Evolutionary conservation across 2,797 vertebrate genomes (phyloP), one percentile per base, ranked within the genome.

Genomic region (Myotis pilosus): DNA sequence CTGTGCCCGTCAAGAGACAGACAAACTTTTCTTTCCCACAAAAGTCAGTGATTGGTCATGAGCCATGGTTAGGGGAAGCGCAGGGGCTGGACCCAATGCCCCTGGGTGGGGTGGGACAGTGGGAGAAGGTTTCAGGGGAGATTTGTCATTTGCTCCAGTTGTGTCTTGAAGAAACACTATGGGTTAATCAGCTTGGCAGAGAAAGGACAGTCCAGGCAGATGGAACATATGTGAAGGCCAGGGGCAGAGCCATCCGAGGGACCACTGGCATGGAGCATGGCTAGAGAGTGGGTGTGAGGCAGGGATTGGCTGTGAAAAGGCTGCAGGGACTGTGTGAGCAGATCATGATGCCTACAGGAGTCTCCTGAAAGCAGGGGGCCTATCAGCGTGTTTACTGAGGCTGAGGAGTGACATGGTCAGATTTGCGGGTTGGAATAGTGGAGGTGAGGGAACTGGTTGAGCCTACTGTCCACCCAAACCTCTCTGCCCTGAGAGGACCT

Each of bases 201-300:
- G 19, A 23, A 10, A 22, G 57, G 44, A 36, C n/a, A 12, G 3
- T 30, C 38, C 33, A 60, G 76, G 87, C 36, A 69, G n/a, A 33
- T 0, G 30, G 33, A 68, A 55, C 6, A 22, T 36, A 57, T 11
- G n/a, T 38, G 62, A 89, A 49, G 76, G 22, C 8, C 38, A 16
- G 25, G 76, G 49, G 55, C n/a, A 53, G 69, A 15, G 6, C 2
- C 30, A 0, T 36, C 82, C n/a, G 16, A 86, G 36, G 44, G 20
- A 41, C 15, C 1, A 0, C 25, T 19, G 36, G 20, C 4, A 0
- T 38, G 10, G 6, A 2, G 1, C 8, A 20, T 51, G 75, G 23
- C 72, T 3, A 2, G 28, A 64, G 44, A 3, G 1, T 8, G 20
- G 62, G 44, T 23, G 8, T 79, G 75, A 93, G 66, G 62, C 60